Base-by-base conservation (phyloP, 2,888 invertebrate species). In the Flabesymbios commensalis region DNA sequence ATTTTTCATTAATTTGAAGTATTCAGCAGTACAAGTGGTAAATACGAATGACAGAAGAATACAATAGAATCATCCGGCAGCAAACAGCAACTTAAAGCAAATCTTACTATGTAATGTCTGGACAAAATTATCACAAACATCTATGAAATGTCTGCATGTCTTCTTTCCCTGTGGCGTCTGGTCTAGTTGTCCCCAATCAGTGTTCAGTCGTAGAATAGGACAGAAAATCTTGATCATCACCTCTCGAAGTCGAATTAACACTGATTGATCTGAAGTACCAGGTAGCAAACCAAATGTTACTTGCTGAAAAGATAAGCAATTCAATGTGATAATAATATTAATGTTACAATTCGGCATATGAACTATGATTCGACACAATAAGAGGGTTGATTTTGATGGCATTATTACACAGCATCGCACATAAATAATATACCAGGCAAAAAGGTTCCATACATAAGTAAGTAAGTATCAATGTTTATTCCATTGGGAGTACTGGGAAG, bases 121-220 rank as follows among this genome's bases (percentile, higher is more conserved):
- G 10, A 75, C 57, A 66, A 78, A 79, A 47, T 65, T 71, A 24
- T 71, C 70, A 59, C 71, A 68, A 43, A 68, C 71, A 36, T 76
- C 77, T 31, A 73, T 54, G 48, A 78, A 76, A 43, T 72, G 67
- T 41, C 68, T 64, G 32, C 69, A 72, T 1, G 68, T 72, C 62
- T 75, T 74, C 53, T 72, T 73, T 2, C 75, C 77, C 31, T 74
- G 69, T 22, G 73, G 70, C 22, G 71, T 70, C 14, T 65, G 65
- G 10, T 57, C 61, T 36, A 78, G 56, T 14, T 74, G 72, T n/a
- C 78, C 77, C 75, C 75, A 75, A 39, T 47, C 58, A 17, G 24
- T 32, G 7, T 42, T 53, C 10, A 36, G 42, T 22, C 55, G 57
- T 29, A 65, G 19, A n/a, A 41, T 31, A 3, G 57, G 49, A 14